A percentile compares a stretch with the other conserved stretches of the same genome.
Conservation (phyloP, 2,113 vertebrate species). For the Percina caprodes region DNA sequence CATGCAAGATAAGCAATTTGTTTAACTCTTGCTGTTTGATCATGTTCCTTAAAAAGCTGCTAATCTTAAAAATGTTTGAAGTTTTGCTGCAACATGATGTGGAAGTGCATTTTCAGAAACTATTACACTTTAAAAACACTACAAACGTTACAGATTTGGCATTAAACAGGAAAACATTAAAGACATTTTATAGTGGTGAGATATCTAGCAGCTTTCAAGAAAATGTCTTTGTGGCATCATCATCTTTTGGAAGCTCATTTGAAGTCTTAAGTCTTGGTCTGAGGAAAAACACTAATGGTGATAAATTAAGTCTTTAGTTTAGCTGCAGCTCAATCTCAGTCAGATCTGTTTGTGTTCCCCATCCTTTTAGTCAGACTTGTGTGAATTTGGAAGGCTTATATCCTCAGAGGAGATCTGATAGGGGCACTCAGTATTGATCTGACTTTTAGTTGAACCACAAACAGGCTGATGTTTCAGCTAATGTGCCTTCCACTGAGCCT, state of each 20-base stretch:
- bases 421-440: slow-evolving; percentile 44
- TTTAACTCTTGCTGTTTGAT: background rate
- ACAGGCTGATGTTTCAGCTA: slow-evolving; percentile 59
- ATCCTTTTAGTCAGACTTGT: background rate
- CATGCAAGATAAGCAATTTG: background rate
- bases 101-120: background rate
- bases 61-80: slow-evolving; percentile 11
- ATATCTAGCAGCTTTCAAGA: background rate
- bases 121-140: background rate
- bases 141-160: background rate
- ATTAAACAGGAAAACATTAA: background rate
- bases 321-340: background rate
- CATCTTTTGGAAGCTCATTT: background rate
- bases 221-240: background rate
- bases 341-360: slow-evolving; percentile 14
- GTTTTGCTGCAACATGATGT: background rate
- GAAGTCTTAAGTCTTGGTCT: background rate
- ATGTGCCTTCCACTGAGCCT: slow-evolving; percentile 30
- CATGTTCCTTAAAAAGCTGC: background rate
- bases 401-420: slow-evolving; percentile 42
- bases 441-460: slow-evolving; percentile 46
- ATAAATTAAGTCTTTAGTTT: background rate
- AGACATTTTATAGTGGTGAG: background rate
- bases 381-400: slow-evolving; percentile 9
- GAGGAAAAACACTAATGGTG: background rate